phyloP scores from a whole-genome alignment of 2,797 vertebrate species.

The Hybognathus amarus region DNA sequence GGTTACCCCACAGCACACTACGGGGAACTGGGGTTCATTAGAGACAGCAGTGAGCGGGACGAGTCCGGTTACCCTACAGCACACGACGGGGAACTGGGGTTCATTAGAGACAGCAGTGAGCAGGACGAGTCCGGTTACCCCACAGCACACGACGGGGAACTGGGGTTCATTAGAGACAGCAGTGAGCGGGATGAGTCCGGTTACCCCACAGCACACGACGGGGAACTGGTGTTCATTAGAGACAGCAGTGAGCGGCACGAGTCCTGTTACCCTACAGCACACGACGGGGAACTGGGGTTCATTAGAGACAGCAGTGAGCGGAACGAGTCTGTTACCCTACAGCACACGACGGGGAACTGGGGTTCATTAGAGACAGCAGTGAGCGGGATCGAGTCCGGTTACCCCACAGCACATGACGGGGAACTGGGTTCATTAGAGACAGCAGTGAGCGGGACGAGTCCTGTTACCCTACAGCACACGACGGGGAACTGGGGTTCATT shows the following conservation, averaged over 20 bases:
- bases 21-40: constrained; percentile 21
- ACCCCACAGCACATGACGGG: background rate
- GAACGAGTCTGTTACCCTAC: background rate
- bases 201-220: background rate
- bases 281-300: background rate
- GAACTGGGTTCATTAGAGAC: constrained; percentile 7
- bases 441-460: background rate
- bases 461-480: too few species aligned
- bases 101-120: constrained; percentile 1
- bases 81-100: background rate
- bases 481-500: constrained; percentile 26
- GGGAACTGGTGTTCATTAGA: constrained; percentile 18
- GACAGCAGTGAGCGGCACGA: background rate
- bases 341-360: background rate
- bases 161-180: constrained; percentile 4
- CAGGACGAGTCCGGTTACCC: background rate
- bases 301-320: background rate
- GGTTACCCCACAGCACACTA: background rate
- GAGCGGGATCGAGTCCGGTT: background rate
- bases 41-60: background rate
- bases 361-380: background rate
- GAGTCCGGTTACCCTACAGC: background rate
- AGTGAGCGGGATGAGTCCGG: background rate
- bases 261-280: background rate
- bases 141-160: background rate